Percentiles rank a stretch among this genome's conserved stretches.
These are phyloP conservation scores for Fragum fragum DNA, from an alignment of 2,888 invertebrate species.

Conservation along the genomic window DNA sequence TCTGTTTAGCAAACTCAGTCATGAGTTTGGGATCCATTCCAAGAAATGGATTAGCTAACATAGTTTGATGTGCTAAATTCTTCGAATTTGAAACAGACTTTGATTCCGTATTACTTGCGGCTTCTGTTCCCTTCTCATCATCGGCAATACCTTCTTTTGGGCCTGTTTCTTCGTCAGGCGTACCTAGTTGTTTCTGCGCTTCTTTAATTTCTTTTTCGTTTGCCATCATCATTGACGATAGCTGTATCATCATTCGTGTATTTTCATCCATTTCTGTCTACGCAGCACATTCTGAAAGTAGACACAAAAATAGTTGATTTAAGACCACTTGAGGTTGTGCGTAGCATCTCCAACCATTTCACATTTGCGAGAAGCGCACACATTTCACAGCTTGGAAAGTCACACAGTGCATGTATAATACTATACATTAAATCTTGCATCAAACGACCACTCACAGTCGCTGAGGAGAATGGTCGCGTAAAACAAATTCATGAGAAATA, in stretches of 20 bases:
- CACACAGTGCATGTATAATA: too few relatives aligned
- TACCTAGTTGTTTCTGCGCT: slow-evolving; percentile 43
- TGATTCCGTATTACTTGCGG: not conserved
- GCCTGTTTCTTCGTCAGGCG: not conserved
- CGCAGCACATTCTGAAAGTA: not conserved
- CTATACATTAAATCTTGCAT: too few relatives aligned
- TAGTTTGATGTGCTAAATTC: not conserved
- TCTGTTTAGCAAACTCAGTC: slow-evolving; percentile 64
- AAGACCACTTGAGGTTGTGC: too few relatives aligned
- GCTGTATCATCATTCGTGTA: slow-evolving; percentile 66
- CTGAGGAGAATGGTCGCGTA: too few relatives aligned
- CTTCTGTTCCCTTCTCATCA: not conserved
- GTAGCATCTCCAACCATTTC: too few relatives aligned
- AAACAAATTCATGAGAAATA: too few relatives aligned
- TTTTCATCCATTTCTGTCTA: slow-evolving; percentile 60
- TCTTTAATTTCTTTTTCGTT: slow-evolving; percentile 55
- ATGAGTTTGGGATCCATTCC: slow-evolving; percentile 60
- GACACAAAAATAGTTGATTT: not conserved
- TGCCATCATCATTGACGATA: slow-evolving; percentile 68
- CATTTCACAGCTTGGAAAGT: too few relatives aligned
- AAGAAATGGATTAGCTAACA: slow-evolving; percentile 3
- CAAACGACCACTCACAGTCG: too few relatives aligned
- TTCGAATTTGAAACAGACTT: not conserved
- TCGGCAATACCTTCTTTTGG: not conserved
- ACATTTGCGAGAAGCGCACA: too few relatives aligned